phyloP scores from a whole-genome alignment of 2,888 invertebrate species.

The Syrphus vitripennis region DNA sequence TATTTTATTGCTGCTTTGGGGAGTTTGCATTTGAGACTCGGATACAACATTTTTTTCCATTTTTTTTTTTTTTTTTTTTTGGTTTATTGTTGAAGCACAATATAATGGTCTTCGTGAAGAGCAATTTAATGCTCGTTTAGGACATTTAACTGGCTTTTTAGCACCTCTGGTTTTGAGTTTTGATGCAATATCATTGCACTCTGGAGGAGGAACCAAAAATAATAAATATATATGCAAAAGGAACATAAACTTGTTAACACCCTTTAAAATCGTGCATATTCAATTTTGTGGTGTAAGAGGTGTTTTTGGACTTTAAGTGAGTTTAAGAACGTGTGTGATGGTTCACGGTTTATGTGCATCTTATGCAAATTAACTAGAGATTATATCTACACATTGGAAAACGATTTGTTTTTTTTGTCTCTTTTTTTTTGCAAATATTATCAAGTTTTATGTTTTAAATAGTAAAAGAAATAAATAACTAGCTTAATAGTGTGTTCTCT shows the following conservation, averaged over 20 bases:
- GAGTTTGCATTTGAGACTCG: conserved; percentile 53
- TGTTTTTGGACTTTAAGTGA: neutral
- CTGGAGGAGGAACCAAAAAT: neutral
- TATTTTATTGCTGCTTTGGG: conserved; percentile 31
- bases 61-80: neutral
- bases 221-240: neutral
- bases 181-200: conserved; percentile 33
- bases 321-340: conserved; percentile 39
- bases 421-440: neutral
- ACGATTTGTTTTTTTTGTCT: conserved; percentile 8
- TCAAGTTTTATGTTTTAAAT: neutral
- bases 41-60: neutral
- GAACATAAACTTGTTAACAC: conserved; percentile 14
- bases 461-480: conserved; percentile 22
- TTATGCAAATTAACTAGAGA: conserved; percentile 39
- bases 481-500: conserved; percentile 30
- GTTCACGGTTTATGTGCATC: conserved; percentile 35
- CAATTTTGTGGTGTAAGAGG: neutral
- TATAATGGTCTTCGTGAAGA: neutral
- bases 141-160: conserved; percentile 15
- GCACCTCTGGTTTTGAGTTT: neutral
- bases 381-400: conserved; percentile 21
- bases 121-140: conserved; percentile 3
- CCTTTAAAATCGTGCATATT: conserved; percentile 23
- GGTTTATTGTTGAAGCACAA: neutral